A percentile compares a stretch with the other conserved stretches of the same genome.
Evolutionary conservation across 53 echinoderm and acorn worm species (phyloP).

Genomic region (Arbacia lixula): DNA sequence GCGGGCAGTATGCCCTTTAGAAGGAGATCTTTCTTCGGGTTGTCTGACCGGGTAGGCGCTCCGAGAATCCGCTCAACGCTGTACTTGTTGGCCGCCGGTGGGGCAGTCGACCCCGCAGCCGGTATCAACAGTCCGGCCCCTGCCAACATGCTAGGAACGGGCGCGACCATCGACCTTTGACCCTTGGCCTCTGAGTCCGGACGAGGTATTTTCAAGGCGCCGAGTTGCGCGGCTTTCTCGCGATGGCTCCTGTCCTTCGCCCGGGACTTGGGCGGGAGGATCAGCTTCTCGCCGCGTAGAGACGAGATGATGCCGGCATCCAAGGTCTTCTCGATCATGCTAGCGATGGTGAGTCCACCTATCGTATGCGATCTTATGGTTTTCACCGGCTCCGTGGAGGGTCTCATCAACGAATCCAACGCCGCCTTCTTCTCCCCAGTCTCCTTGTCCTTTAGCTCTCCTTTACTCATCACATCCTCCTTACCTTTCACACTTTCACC

Average conservation of each 20-base stretch:
- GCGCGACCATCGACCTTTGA: neutral
- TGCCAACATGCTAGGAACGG: no score
- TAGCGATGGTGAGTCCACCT: constrained; percentile 86
- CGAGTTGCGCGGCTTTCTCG: neutral
- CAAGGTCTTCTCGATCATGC: constrained; percentile 92
- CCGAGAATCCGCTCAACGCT: constrained; percentile 46
- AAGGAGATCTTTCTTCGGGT: constrained; percentile 45
- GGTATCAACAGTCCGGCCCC: no score
- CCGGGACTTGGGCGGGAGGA: neutral
- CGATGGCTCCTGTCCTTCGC: constrained; percentile 16
- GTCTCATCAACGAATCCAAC: neutral
- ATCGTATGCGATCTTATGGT: constrained; percentile 34
- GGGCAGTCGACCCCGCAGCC: neutral
- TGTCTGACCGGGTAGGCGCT: constrained; percentile 42
- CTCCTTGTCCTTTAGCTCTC: neutral
- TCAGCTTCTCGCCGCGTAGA: constrained; percentile 44
- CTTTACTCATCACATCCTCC: neutral
- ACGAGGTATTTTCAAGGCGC: neutral
- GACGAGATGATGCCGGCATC: constrained; percentile 73
- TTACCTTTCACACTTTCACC: no score
- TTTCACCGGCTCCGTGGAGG: neutral
- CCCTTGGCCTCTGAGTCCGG: constrained; percentile 10
- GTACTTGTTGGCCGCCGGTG: constrained; percentile 17
- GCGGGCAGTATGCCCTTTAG: constrained; percentile 46
- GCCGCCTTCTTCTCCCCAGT: neutral